A percentile compares a stretch with the other conserved stretches of the same genome.
Evolutionary conservation across 2,797 vertebrate species (phyloP).

Genomic region (Eidolon dupreanum): DNA sequence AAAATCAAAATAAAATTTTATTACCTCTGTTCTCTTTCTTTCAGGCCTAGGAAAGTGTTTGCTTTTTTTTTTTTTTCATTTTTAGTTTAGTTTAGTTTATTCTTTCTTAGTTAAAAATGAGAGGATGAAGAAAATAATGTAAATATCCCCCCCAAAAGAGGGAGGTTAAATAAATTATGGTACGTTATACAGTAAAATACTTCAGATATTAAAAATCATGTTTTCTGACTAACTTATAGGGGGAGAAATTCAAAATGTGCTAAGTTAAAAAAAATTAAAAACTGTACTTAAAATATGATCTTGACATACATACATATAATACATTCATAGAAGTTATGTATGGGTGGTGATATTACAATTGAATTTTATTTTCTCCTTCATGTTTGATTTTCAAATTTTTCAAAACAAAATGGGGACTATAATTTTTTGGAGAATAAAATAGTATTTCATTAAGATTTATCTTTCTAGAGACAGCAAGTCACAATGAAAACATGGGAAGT

Average conservation of each 20-base stretch:
- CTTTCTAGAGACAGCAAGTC: background rate
- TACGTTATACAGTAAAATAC: background rate
- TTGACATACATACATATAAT: background rate
- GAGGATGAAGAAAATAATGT: background rate
- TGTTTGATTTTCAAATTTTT: background rate
- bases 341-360: background rate
- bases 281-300: background rate
- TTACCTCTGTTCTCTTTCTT: background rate
- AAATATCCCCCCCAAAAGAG: background rate
- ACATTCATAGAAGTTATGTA: background rate
- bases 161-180: background rate
- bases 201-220: background rate
- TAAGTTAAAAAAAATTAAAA: background rate
- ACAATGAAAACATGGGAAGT: background rate
- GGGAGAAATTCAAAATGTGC: background rate
- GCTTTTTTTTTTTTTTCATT: background rate
- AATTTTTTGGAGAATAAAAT: background rate
- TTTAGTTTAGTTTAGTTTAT: background rate
- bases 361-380: slow-evolving; percentile 1
- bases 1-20: slow-evolving; percentile 51
- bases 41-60: background rate
- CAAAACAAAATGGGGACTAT: background rate
- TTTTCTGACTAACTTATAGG: background rate
- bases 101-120: slow-evolving; percentile 37
- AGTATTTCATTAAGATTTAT: background rate